These are phyloP conservation scores for Brassicogethes aeneus DNA, from an alignment of 2,888 invertebrate species.

Conservation along the genomic window DNA sequence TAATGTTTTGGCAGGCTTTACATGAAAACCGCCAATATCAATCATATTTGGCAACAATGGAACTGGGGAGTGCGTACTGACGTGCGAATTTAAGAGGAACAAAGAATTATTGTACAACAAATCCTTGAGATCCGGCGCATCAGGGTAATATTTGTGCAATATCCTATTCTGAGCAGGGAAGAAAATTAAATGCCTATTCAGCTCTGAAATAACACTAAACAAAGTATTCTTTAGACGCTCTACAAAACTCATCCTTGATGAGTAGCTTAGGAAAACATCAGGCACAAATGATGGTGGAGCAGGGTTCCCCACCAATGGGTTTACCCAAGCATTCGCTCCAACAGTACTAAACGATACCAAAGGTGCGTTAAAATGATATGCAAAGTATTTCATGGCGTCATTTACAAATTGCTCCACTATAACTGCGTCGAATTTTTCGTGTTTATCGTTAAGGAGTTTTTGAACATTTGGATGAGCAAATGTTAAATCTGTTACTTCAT, in stretches of 20 bases:
- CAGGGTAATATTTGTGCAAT: slow-evolving; percentile 23
- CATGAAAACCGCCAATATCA: slow-evolving; percentile 49
- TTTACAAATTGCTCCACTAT: slow-evolving; percentile 41
- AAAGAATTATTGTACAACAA: slow-evolving; percentile 28
- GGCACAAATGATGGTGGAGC: slow-evolving; percentile 45
- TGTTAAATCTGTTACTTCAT: slow-evolving; percentile 7
- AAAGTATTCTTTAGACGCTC: slow-evolving; percentile 44
- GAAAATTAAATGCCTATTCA: slow-evolving; percentile 6
- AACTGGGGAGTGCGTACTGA: slow-evolving; percentile 42
- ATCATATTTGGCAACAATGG: slow-evolving; percentile 49
- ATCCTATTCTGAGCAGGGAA: slow-evolving; percentile 19
- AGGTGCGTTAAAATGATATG: slow-evolving; percentile 31
- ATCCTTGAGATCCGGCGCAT: slow-evolving; percentile 20
- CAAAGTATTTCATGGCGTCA: slow-evolving; percentile 38
- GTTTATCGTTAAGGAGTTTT: slow-evolving; percentile 28
- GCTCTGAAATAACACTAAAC: background rate
- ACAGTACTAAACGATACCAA: slow-evolving; percentile 37
- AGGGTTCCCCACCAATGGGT: slow-evolving; percentile 42
- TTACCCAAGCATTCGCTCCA: slow-evolving; percentile 40
- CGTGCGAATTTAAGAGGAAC: slow-evolving; percentile 37
- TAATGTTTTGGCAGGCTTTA: slow-evolving; percentile 24
- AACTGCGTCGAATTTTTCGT: slow-evolving; percentile 32
- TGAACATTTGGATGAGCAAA: slow-evolving; percentile 20
- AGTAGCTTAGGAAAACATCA: slow-evolving; percentile 36
- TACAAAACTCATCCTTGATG: slow-evolving; percentile 41